Evolutionary conservation across 2,888 invertebrate genomes (phyloP).

Genomic region (Heliconius charithonia): DNA sequence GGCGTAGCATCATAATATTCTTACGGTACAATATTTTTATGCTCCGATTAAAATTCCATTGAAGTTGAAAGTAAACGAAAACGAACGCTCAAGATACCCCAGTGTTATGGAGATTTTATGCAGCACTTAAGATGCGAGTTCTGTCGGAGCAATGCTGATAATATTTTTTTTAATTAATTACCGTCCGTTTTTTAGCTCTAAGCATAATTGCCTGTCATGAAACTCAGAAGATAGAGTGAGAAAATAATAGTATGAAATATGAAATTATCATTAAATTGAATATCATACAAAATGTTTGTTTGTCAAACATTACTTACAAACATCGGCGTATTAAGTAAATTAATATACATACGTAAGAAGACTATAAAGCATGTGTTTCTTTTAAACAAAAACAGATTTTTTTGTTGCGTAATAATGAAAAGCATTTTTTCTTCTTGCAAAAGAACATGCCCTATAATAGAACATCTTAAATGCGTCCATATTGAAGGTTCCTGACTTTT

Average conservation of each 20-base stretch:
- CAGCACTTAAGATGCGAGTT: conserved; percentile 31
- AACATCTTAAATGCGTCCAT: background rate
- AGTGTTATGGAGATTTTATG: conserved; percentile 35
- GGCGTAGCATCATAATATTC: conserved; percentile 45
- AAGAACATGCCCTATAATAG: background rate
- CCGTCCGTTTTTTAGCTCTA: background rate
- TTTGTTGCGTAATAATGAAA: background rate
- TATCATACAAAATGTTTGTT: background rate
- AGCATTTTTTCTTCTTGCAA: background rate
- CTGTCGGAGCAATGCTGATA: conserved; percentile 14
- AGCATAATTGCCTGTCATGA: background rate
- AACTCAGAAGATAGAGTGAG: background rate
- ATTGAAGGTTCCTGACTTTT: conserved; percentile 8
- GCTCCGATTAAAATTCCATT: conserved; percentile 45
- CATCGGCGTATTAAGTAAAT: too few relatives aligned
- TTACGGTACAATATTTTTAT: conserved; percentile 46
- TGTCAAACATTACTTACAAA: background rate
- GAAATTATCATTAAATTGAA: background rate
- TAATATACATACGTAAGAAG: too few relatives aligned
- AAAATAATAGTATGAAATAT: background rate
- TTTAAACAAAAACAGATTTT: too few relatives aligned
- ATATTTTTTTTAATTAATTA: conserved; percentile 2
- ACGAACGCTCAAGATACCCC: conserved; percentile 31
- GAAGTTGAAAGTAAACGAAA: conserved; percentile 45
- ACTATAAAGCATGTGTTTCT: too few relatives aligned